A percentile compares a stretch with the other conserved stretches of the same genome.
phyloP scores from a whole-genome alignment of 2,113 vertebrate genomes.

The Leucosticte australis region DNA sequence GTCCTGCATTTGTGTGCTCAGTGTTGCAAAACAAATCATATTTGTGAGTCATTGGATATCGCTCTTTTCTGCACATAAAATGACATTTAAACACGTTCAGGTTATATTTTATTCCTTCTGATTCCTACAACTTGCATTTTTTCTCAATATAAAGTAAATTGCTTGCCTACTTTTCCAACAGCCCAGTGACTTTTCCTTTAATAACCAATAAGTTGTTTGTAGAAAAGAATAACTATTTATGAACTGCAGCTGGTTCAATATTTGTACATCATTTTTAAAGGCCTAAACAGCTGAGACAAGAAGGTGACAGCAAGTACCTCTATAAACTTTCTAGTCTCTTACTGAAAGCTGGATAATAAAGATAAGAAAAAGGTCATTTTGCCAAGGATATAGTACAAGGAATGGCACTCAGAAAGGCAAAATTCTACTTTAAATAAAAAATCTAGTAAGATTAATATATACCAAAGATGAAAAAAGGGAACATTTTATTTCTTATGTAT shows the following conservation, averaged over 20 bases:
- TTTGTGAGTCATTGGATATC: background rate
- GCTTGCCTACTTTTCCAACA: background rate
- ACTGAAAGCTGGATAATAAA: slow-evolving; percentile 50
- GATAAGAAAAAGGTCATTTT: slow-evolving; percentile 44
- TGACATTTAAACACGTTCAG: background rate
- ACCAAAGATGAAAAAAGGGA: background rate
- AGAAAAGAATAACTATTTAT: slow-evolving; percentile 21
- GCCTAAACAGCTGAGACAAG: background rate
- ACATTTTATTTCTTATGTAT: background rate
- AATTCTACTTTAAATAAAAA: background rate
- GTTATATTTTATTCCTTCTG: background rate
- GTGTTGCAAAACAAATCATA: background rate
- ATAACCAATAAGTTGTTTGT: background rate
- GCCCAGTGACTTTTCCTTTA: background rate
- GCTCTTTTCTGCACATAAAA: background rate
- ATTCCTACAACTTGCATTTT: background rate
- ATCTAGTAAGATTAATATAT: background rate
- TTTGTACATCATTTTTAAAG: slow-evolving; percentile 17
- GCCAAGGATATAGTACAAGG: background rate
- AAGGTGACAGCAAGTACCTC: slow-evolving; percentile 1
- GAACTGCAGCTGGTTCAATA: slow-evolving; percentile 25
- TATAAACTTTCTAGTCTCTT: background rate
- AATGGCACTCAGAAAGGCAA: background rate
- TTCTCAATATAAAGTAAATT: background rate
- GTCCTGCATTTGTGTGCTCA: background rate